phyloP scores from a whole-genome alignment of 1,140 invertebrate genomes.

The Drosophila watanabei region DNA sequence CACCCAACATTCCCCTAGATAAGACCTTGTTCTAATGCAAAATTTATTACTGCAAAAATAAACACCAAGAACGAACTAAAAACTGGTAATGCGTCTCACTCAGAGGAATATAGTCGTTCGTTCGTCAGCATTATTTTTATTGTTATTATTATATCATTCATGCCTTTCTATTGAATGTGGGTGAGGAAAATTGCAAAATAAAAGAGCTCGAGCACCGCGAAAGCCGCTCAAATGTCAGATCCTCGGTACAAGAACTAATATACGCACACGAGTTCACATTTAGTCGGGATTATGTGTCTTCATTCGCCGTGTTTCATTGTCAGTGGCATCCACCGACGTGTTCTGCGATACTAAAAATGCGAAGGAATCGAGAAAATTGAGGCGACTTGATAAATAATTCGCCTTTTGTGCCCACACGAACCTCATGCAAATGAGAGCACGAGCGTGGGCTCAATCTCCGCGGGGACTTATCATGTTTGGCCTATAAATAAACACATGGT shows the following conservation, averaged over 20 bases:
- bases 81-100: conserved; percentile 33
- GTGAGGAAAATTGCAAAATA: conserved; percentile 69
- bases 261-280: conserved; percentile 19
- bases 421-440: conserved; percentile 19
- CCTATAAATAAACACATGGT: conserved; percentile 52
- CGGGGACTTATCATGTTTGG: conserved; percentile 49
- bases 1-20: conserved; percentile 6
- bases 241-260: conserved; percentile 36
- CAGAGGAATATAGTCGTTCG: conserved; percentile 10
- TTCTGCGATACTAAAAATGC: conserved; percentile 50
- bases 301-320: conserved; percentile 52
- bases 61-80: background rate
- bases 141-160: conserved; percentile 14
- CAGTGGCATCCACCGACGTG: conserved; percentile 19
- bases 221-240: conserved; percentile 69
- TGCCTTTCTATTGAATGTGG: conserved; percentile 42
- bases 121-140: conserved; percentile 35
- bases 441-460: conserved; percentile 24
- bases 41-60: conserved; percentile 11
- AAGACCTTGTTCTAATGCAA: conserved; percentile 17
- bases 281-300: conserved; percentile 25
- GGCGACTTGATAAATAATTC: conserved; percentile 66
- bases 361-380: conserved; percentile 76
- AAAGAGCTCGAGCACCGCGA: conserved; percentile 68
- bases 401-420: conserved; percentile 65